phyloP scores from a whole-genome alignment of 2,797 vertebrate genomes.

The Clarias pachynema region DNA sequence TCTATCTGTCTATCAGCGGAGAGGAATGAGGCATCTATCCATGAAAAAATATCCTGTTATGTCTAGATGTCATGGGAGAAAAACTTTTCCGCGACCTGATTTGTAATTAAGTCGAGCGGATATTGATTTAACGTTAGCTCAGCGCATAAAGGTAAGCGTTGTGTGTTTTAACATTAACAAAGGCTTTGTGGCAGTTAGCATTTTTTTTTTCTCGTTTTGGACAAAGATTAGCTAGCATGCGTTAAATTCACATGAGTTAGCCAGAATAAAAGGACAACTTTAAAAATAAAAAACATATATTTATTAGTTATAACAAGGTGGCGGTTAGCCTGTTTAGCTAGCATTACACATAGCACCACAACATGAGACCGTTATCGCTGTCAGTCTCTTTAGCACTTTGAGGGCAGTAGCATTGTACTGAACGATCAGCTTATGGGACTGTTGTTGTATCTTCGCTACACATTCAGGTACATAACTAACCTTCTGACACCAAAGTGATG shows the following conservation, averaged over 20 bases:
- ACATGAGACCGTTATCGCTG: background rate
- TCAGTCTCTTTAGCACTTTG: background rate
- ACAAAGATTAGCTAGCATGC: slow-evolving; percentile 13
- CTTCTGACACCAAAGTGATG: background rate
- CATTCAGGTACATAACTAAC: background rate
- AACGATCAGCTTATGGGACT: background rate
- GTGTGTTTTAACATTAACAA: background rate
- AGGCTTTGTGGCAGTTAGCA: slow-evolving; percentile 9
- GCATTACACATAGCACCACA: background rate
- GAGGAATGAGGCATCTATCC: slow-evolving; percentile 27
- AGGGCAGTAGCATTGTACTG: background rate
- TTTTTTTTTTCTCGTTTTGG: background rate
- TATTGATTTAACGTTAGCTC: background rate
- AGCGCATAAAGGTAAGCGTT: slow-evolving; percentile 30
- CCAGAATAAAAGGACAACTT: background rate
- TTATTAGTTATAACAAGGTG: background rate
- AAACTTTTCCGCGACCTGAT: slow-evolving; percentile 3
- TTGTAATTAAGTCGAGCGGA: background rate
- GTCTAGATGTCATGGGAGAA: slow-evolving; percentile 34
- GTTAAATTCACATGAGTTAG: background rate
- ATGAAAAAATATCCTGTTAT: slow-evolving; percentile 31
- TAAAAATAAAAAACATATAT: no score
- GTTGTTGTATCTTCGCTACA: background rate
- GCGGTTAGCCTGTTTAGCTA: background rate
- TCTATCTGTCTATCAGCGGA: slow-evolving; percentile 4